These are phyloP conservation scores for Drosophila prostipennis DNA, from an alignment of 2,888 invertebrate genomes.

Conservation along the genomic window DNA sequence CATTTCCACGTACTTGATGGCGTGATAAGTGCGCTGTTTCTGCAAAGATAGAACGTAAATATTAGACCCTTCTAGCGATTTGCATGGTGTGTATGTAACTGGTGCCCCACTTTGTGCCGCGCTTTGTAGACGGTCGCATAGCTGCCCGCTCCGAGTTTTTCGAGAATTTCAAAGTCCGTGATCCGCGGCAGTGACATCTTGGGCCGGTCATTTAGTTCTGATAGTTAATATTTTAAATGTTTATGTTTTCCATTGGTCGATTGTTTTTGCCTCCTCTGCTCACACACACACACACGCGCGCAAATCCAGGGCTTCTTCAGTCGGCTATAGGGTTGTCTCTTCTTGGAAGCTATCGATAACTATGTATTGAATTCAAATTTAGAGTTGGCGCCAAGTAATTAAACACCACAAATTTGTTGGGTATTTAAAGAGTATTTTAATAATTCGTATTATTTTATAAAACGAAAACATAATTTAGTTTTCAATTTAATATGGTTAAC, in stretches of 20 bases:
- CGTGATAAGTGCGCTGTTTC: slow-evolving; percentile 88
- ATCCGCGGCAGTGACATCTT: slow-evolving; percentile 83
- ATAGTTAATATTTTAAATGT: slow-evolving; percentile 6
- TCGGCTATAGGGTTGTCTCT: neutral
- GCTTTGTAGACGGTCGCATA: slow-evolving; percentile 95
- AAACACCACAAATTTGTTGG: too few relatives aligned
- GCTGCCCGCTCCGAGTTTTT: slow-evolving; percentile 92
- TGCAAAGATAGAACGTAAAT: slow-evolving; percentile 66
- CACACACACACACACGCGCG: slow-evolving; percentile 1
- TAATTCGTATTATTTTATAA: too few relatives aligned
- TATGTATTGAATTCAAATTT: neutral
- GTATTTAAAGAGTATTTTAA: too few relatives aligned
- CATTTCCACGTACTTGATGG: slow-evolving; percentile 93
- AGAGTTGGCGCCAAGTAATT: neutral
- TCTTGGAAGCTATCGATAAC: neutral
- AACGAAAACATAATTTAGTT: neutral
- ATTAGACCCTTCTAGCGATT: neutral
- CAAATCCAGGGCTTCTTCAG: neutral
- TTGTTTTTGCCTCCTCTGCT: slow-evolving; percentile 13
- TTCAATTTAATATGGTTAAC: too few relatives aligned
- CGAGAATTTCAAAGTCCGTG: slow-evolving; percentile 89
- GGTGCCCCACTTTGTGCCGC: slow-evolving; percentile 78
- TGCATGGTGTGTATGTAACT: neutral
- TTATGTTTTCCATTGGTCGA: slow-evolving; percentile 24
- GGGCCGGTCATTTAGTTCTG: slow-evolving; percentile 28